A percentile compares a stretch with the other conserved stretches of the same genome.
These are phyloP conservation scores for Drosophila prostipennis DNA, from an alignment of 2,888 invertebrate species.

Conservation along the genomic window DNA sequence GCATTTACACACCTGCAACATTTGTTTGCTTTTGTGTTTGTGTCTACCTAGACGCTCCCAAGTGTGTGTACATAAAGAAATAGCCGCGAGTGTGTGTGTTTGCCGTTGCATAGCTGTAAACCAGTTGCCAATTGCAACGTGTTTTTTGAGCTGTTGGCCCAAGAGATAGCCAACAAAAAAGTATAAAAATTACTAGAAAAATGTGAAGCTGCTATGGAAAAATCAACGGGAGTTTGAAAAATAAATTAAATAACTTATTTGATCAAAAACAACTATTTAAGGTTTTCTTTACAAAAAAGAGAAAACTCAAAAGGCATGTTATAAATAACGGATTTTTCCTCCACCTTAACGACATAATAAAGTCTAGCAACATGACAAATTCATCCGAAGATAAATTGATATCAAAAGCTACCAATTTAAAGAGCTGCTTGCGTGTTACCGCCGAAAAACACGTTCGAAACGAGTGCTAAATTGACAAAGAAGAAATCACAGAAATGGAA, in stretches of 20 bases:
- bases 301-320: not conserved
- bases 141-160: constrained; percentile 56
- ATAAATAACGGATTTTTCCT: constrained; percentile 10
- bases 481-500: constrained; percentile 42
- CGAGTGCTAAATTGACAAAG: constrained; percentile 52
- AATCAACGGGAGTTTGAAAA: constrained; percentile 4
- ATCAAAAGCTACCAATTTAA: constrained; percentile 36
- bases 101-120: constrained; percentile 76
- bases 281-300: not conserved
- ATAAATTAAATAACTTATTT: not conserved
- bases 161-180: constrained; percentile 49
- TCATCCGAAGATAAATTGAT: constrained; percentile 40
- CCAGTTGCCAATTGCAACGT: constrained; percentile 79
- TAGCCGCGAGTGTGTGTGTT: constrained; percentile 28
- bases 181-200: constrained; percentile 34
- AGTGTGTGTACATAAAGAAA: constrained; percentile 19
- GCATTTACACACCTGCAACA: constrained; percentile 73
- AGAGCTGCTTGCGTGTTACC: constrained; percentile 60
- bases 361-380: constrained; percentile 3
- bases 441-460: constrained; percentile 60
- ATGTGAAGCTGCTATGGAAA: constrained; percentile 22
- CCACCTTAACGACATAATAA: not conserved
- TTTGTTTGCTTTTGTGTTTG: constrained; percentile 26
- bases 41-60: constrained; percentile 32
- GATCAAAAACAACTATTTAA: too few relatives aligned